phyloP scores from a whole-genome alignment of 1,140 invertebrate genomes.

The Idris sp. region DNA sequence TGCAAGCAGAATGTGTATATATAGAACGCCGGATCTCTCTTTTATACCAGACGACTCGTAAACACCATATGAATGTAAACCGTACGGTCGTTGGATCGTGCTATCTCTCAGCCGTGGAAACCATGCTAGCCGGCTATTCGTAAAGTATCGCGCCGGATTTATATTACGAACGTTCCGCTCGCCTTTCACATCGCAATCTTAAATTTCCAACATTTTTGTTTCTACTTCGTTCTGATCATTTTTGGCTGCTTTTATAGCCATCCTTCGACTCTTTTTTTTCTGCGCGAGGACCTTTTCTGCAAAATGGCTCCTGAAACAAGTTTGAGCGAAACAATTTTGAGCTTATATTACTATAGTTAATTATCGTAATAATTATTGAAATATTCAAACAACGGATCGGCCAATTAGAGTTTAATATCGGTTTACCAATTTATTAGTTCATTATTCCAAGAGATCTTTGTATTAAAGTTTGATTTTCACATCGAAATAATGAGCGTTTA shows the following conservation, averaged over 20 bases:
- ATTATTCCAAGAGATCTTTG: too few species aligned
- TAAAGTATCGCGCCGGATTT: constrained; percentile 50
- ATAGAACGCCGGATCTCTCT: constrained; percentile 53
- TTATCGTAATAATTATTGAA: too few species aligned
- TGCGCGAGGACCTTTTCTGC: too few species aligned
- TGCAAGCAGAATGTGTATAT: constrained; percentile 34
- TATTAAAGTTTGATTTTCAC: too few species aligned
- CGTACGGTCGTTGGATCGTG: constrained; percentile 47
- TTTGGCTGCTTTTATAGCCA: neutral
- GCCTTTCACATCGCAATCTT: constrained; percentile 38
- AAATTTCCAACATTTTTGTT: constrained; percentile 27
- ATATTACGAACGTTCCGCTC: constrained; percentile 33
- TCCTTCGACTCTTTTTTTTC: too few species aligned
- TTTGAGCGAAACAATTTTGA: too few species aligned
- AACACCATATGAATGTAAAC: constrained; percentile 67
- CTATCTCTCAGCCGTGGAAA: constrained; percentile 55
- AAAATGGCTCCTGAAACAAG: too few species aligned
- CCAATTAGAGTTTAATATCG: too few species aligned
- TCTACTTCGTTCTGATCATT: neutral
- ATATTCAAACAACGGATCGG: too few species aligned
- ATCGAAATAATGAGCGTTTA: too few species aligned
- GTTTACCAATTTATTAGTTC: too few species aligned
- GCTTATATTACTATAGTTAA: too few species aligned
- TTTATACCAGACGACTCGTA: constrained; percentile 63
- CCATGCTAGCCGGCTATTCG: constrained; percentile 34